phyloP scores from a whole-genome alignment of 2,888 invertebrate genomes.

The Nycteola revayana region DNA sequence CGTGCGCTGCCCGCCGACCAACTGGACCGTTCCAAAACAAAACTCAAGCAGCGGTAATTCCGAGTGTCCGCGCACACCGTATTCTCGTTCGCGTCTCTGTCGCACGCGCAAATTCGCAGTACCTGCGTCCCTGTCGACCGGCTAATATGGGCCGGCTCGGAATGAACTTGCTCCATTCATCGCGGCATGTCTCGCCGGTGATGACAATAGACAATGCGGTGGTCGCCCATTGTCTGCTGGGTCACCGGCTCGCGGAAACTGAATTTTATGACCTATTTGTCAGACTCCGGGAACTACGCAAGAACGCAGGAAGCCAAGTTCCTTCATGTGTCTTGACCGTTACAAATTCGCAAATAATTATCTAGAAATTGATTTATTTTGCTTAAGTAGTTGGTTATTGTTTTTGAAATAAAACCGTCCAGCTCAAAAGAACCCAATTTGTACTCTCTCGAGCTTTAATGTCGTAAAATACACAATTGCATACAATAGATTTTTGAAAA shows the following conservation, averaged over 20 bases:
- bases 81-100: conserved; percentile 34
- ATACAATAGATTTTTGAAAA: too few relatives aligned
- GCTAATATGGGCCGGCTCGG: conserved; percentile 53
- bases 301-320: conserved; percentile 38
- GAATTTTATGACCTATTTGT: conserved; percentile 55
- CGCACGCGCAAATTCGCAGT: conserved; percentile 37
- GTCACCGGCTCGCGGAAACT: conserved; percentile 56
- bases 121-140: conserved; percentile 42
- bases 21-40: conserved; percentile 68
- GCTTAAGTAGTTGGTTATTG: too few relatives aligned
- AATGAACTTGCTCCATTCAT: conserved; percentile 75
- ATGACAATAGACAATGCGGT: conserved; percentile 68
- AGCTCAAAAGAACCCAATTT: too few relatives aligned
- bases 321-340: conserved; percentile 33
- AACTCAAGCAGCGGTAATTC: conserved; percentile 70
- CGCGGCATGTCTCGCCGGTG: conserved; percentile 50
- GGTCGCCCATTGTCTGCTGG: conserved; percentile 61
- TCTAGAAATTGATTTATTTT: conserved; percentile 15
- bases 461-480: too few relatives aligned
- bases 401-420: too few relatives aligned
- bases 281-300: conserved; percentile 49
- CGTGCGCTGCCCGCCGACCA: conserved; percentile 64
- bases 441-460: too few relatives aligned
- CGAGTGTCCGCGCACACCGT: conserved; percentile 55
- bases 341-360: conserved; percentile 17